A percentile compares a stretch with the other conserved stretches of the same genome.
Conservation (phyloP, 1,140 invertebrate species). For the Tetranychus cinnabarinus region DNA sequence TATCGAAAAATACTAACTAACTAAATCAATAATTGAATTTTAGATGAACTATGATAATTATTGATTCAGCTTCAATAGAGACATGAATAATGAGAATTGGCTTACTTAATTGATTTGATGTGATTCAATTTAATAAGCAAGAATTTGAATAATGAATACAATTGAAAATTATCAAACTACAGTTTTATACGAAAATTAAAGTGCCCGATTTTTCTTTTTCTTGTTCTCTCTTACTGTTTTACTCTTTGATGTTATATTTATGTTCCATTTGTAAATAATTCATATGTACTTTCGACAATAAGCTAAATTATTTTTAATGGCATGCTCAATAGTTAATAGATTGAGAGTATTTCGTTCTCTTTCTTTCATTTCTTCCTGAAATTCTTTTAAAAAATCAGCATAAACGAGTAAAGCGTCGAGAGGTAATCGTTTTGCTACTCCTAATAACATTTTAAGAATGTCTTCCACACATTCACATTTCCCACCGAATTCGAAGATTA, state of each 20-base stretch:
- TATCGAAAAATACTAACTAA: too few species aligned
- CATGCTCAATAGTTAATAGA: slow-evolving; percentile 65
- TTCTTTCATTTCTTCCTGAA: slow-evolving; percentile 32
- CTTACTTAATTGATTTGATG: too few species aligned
- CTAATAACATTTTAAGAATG: slow-evolving; percentile 27
- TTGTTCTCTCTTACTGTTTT: too few species aligned
- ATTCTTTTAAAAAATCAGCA: slow-evolving; percentile 43
- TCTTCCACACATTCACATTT: slow-evolving; percentile 59
- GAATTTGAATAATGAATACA: too few species aligned
- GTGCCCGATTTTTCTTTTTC: too few species aligned
- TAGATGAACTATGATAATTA: too few species aligned
- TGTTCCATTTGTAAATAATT: neutral
- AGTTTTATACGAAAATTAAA: slow-evolving; percentile 15
- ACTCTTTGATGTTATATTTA: too few species aligned
- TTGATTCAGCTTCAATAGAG: too few species aligned
- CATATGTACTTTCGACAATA: neutral
- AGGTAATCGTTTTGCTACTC: slow-evolving; percentile 43
- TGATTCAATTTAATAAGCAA: too few species aligned
- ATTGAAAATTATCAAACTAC: slow-evolving; percentile 61
- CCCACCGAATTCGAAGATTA: slow-evolving; percentile 89
- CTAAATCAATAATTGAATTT: too few species aligned
- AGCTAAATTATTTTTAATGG: slow-evolving; percentile 70
- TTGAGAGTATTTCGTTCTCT: slow-evolving; percentile 52
- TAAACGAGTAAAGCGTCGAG: slow-evolving; percentile 65
- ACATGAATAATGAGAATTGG: too few species aligned